Conservation (phyloP, 2,797 vertebrate species). For the Manis javanica region DNA sequence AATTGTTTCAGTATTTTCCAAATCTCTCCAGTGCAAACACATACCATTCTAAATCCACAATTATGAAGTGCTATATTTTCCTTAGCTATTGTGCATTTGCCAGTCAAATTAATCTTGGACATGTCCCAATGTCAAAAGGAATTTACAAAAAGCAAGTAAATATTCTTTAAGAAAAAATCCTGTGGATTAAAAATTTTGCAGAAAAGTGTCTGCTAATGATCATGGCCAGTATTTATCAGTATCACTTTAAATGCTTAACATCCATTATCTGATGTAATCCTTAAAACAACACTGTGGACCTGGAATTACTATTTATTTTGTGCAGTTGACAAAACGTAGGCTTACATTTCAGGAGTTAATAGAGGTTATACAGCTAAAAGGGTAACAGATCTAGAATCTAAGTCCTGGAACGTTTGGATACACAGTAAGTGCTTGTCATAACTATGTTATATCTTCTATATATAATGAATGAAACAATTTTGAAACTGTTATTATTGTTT, state of each 20-base stretch:
- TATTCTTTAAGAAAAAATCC: neutral
- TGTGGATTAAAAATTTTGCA: neutral
- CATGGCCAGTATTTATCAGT: neutral
- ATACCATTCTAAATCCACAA: neutral
- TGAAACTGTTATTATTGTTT: neutral
- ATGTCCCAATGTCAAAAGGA: no score
- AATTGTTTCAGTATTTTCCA: neutral
- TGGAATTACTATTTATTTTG: neutral
- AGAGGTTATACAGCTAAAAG: neutral
- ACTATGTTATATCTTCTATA: neutral
- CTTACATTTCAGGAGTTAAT: neutral
- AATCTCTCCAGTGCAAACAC: neutral
- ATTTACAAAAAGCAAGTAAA: no score
- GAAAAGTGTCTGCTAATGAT: neutral
- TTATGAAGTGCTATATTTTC: no score
- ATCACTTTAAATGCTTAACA: neutral
- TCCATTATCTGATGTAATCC: neutral
- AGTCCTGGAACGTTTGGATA: neutral
- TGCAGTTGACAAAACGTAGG: neutral
- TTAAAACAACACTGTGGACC: neutral
- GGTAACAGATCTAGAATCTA: neutral
- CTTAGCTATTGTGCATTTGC: no score
- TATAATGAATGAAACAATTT: neutral
- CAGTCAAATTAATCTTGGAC: no score
- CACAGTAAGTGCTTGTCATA: neutral